A percentile compares a stretch with the other conserved stretches of the same genome.
Evolutionary conservation across 2,113 vertebrate species (phyloP).

Genomic region (Leiothrix lutea): DNA sequence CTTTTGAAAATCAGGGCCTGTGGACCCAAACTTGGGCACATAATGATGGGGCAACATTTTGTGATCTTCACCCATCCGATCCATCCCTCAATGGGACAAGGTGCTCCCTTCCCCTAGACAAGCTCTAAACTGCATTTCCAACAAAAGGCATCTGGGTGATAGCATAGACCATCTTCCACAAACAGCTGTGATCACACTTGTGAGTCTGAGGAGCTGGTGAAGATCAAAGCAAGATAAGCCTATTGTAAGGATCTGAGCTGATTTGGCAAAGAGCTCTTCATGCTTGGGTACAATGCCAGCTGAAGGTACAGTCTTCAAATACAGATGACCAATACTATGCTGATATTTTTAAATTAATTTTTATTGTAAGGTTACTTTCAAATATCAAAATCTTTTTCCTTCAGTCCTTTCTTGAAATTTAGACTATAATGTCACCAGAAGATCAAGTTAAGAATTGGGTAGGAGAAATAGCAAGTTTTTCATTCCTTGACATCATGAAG

Average conservation of each 20-base stretch:
- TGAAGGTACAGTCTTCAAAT: not conserved
- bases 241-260: not conserved
- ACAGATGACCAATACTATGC: not conserved
- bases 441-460: not conserved
- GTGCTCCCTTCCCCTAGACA: not conserved
- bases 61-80: not conserved
- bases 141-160: not conserved
- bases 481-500: not conserved
- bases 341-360: not conserved
- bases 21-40: not conserved
- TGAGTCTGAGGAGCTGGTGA: not conserved
- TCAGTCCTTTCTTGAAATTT: not conserved
- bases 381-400: not conserved
- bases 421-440: not conserved
- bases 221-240: not conserved
- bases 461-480: not conserved
- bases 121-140: not conserved
- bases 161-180: not conserved
- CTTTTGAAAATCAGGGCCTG: not conserved
- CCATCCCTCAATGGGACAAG: not conserved
- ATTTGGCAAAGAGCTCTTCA: not conserved
- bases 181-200: not conserved
- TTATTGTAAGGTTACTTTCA: not conserved
- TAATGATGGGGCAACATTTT: not conserved
- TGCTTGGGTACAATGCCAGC: not conserved